Conservation (phyloP, 2,113 vertebrate genomes). For the Forbesichthys papilliferus region DNA sequence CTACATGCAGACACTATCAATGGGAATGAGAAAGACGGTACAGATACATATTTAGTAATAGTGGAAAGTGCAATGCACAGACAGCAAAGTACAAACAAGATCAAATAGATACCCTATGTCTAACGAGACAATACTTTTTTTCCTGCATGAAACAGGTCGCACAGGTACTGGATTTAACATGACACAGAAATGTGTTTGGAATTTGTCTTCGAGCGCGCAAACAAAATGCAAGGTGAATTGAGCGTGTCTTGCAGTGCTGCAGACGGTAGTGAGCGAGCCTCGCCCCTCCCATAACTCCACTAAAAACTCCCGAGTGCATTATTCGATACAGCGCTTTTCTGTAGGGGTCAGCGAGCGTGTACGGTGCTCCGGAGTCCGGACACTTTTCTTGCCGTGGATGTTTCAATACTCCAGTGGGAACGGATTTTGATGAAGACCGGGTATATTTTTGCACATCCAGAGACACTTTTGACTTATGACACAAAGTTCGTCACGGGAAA, state of each 20-base stretch:
- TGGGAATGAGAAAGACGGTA: not conserved
- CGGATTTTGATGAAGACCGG: slow-evolving; percentile 38
- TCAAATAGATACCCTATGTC: not conserved
- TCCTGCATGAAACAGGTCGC: slow-evolving; percentile 49
- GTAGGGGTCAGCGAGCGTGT: slow-evolving; percentile 34
- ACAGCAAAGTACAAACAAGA: not conserved
- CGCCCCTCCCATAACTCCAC: slow-evolving; percentile 57
- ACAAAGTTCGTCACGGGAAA: slow-evolving; percentile 24
- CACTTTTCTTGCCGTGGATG: slow-evolving; percentile 64
- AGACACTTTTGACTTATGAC: slow-evolving; percentile 14
- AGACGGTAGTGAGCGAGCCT: slow-evolving; percentile 37
- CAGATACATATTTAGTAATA: too few relatives aligned
- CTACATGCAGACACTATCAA: slow-evolving; percentile 4
- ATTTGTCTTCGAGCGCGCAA: slow-evolving; percentile 19
- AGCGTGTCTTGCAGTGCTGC: not conserved
- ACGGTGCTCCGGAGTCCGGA: not conserved
- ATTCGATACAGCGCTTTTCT: slow-evolving; percentile 71
- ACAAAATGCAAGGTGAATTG: slow-evolving; percentile 46
- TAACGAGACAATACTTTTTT: not conserved
- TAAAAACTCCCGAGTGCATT: slow-evolving; percentile 42
- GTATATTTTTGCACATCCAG: slow-evolving; percentile 5
- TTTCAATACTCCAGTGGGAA: slow-evolving; percentile 2
- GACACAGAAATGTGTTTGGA: slow-evolving; percentile 24
- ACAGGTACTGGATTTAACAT: slow-evolving; percentile 36
- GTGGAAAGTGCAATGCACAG: not conserved